phyloP scores from a whole-genome alignment of 2,888 invertebrate genomes.

The Malthinus flaveolus region DNA sequence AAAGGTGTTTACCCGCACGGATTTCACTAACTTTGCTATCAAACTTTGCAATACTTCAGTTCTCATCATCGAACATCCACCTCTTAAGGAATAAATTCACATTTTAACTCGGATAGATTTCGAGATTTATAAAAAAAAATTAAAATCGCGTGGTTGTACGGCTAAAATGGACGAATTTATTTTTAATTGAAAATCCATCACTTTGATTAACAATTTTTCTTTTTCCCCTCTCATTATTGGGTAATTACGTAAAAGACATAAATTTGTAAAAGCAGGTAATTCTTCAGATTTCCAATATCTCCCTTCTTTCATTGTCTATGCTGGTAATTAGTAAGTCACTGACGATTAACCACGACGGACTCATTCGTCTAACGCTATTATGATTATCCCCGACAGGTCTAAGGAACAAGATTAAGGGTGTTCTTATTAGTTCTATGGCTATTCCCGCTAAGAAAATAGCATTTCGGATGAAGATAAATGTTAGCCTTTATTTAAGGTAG shows the following conservation, averaged over 20 bases:
- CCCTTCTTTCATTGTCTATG: slow-evolving; percentile 27
- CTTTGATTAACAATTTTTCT: too few species aligned
- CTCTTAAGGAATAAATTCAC: slow-evolving; percentile 19
- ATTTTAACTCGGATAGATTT: slow-evolving; percentile 3
- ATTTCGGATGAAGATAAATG: slow-evolving; percentile 10
- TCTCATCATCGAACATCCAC: slow-evolving; percentile 39
- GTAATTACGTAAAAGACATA: background rate
- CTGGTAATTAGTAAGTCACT: slow-evolving; percentile 54
- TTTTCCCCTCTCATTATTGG: too few species aligned
- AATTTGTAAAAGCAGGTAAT: slow-evolving; percentile 19
- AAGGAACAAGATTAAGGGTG: slow-evolving; percentile 40
- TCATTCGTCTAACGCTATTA: slow-evolving; percentile 56
- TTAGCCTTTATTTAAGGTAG: slow-evolving; percentile 1
- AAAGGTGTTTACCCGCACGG: slow-evolving; percentile 52
- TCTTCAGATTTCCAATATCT: slow-evolving; percentile 25
- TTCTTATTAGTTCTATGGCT: slow-evolving; percentile 40
- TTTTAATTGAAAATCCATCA: too few species aligned
- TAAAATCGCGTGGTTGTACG: too few species aligned
- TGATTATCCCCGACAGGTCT: slow-evolving; percentile 54
- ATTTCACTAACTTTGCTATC: slow-evolving; percentile 52
- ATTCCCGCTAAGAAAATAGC: slow-evolving; percentile 33
- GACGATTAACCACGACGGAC: slow-evolving; percentile 55
- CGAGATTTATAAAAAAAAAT: too few species aligned
- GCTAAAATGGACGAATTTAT: too few species aligned
- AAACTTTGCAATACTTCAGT: slow-evolving; percentile 50